A percentile compares a stretch with the other conserved stretches of the same genome.
These are phyloP conservation scores for Tipula vernalis DNA, from an alignment of 2,888 invertebrate species.

Conservation along the genomic window DNA sequence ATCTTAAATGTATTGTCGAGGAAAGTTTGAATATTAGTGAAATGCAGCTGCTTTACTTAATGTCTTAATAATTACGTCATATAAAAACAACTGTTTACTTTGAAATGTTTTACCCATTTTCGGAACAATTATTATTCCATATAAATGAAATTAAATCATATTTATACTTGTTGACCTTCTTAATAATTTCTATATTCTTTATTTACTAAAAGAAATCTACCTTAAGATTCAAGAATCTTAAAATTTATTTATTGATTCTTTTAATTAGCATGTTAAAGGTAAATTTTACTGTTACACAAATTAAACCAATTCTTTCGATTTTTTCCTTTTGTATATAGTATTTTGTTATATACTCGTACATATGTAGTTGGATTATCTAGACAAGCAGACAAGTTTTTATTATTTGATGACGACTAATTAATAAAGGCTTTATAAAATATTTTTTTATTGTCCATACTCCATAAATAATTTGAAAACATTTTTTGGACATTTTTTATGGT, in stretches of 20 bases:
- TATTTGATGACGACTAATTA: background rate
- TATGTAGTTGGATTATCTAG: background rate
- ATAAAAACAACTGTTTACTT: background rate
- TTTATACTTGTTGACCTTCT: background rate
- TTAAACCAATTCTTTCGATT: background rate
- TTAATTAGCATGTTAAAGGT: background rate
- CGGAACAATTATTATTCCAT: background rate
- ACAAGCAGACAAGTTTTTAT: background rate
- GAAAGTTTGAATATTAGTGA: no score
- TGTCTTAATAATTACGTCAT: background rate
- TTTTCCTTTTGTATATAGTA: background rate
- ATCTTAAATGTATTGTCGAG: no score
- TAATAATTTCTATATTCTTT: background rate
- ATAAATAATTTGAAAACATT: conserved; percentile 43
- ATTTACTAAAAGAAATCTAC: background rate
- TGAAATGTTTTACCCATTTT: background rate
- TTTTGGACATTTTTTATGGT: conserved; percentile 38
- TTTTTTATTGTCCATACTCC: background rate
- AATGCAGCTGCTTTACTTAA: no score
- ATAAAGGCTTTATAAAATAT: background rate
- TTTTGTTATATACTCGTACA: background rate
- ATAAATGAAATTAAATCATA: background rate
- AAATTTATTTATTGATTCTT: background rate
- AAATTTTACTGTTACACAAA: background rate
- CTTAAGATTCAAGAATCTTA: background rate